phyloP scores from a whole-genome alignment of 2,113 vertebrate genomes.

The Plestiodon gilberti region DNA sequence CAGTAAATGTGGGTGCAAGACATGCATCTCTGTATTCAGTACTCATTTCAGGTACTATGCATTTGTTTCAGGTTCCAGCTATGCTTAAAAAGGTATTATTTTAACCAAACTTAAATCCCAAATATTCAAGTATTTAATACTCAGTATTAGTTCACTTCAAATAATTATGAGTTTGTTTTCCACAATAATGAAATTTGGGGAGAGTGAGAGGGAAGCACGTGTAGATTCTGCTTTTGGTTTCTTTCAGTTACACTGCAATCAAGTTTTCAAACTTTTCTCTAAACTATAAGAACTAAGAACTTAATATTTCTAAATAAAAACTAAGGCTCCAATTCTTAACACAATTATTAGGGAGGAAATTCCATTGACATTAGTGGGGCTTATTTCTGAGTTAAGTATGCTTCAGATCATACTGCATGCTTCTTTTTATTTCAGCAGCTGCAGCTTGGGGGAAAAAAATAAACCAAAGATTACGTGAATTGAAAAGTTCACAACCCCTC shows the following conservation, averaged over 20 bases:
- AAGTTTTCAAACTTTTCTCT: neutral
- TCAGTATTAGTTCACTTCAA: neutral
- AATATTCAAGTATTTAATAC: neutral
- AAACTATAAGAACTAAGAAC: neutral
- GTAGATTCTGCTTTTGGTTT: neutral
- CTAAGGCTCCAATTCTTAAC: neutral
- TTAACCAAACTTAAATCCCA: neutral
- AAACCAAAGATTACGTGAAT: neutral
- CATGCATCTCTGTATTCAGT: neutral
- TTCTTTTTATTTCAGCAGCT: slow-evolving; percentile 20
- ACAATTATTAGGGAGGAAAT: neutral
- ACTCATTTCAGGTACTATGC: neutral
- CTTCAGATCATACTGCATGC: neutral
- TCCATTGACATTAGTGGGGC: neutral
- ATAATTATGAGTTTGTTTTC: neutral
- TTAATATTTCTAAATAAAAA: neutral
- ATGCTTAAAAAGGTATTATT: neutral
- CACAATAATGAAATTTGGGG: neutral
- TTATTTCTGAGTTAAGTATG: neutral
- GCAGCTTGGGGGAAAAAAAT: neutral
- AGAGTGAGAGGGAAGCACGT: neutral
- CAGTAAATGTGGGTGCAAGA: neutral
- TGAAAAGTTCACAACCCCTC: neutral
- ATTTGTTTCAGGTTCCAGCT: neutral
- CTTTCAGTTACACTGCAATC: neutral